Percentiles rank a stretch among this genome's conserved stretches.
phyloP scores from a whole-genome alignment of 2,888 invertebrate genomes.

The Prosapia bicincta region DNA sequence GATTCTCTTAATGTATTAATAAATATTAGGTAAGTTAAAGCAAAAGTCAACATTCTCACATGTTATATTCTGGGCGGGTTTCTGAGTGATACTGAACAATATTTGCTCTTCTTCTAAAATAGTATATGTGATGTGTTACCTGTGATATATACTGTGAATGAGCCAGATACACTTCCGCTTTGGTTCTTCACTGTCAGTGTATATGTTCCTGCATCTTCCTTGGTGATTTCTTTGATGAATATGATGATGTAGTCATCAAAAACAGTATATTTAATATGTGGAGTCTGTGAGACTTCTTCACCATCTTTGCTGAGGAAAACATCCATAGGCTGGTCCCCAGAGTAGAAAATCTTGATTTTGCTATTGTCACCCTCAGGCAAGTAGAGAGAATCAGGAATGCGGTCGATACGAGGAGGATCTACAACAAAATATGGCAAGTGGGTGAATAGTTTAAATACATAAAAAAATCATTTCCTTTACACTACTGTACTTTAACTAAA shows the following conservation, averaged over 20 bases:
- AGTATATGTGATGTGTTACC: too few relatives aligned
- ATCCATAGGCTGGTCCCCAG: constrained; percentile 93
- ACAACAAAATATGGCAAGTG: too few relatives aligned
- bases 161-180: constrained; percentile 80
- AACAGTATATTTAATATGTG: constrained; percentile 81
- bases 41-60: too few relatives aligned
- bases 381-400: constrained; percentile 84
- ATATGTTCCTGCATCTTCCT: constrained; percentile 88
- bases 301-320: constrained; percentile 84
- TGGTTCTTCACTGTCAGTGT: constrained; percentile 85
- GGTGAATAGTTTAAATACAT: too few relatives aligned
- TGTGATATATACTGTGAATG: constrained; percentile 83
- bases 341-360: constrained; percentile 95
- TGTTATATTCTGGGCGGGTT: too few relatives aligned
- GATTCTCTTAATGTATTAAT: too few relatives aligned
- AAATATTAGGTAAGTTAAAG: too few relatives aligned
- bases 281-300: constrained; percentile 66
- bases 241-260: constrained; percentile 98
- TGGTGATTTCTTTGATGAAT: constrained; percentile 87
- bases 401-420: constrained; percentile 89
- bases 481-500: too few relatives aligned
- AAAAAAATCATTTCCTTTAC: too few relatives aligned
- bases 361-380: constrained; percentile 94
- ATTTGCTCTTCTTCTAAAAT: too few relatives aligned
- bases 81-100: too few relatives aligned